Percentiles rank a stretch among this genome's conserved stretches.
Conservation (phyloP, 2,888 invertebrate genomes). For the Notodonta dromedarius region DNA sequence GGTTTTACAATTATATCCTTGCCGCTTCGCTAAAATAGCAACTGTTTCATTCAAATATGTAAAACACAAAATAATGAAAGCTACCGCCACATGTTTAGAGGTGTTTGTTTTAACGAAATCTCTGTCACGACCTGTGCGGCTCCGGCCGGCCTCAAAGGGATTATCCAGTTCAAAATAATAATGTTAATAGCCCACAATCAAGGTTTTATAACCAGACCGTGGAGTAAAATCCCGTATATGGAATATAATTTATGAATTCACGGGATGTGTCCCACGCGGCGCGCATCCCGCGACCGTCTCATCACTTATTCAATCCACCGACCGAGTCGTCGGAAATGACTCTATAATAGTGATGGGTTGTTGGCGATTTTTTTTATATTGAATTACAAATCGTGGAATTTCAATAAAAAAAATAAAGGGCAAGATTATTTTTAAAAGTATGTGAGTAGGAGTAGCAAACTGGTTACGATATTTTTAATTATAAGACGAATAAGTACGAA, state of each 20-base stretch:
- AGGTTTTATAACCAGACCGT: constrained; percentile 26
- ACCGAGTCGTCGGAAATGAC: constrained; percentile 26
- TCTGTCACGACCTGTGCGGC: too few species aligned
- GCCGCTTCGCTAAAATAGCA: too few species aligned
- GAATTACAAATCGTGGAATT: constrained; percentile 22
- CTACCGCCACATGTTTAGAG: too few species aligned
- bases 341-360: constrained; percentile 14
- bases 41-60: too few species aligned
- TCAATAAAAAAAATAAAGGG: background rate
- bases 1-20: too few species aligned
- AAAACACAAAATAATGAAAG: too few species aligned
- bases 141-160: background rate
- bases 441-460: too few species aligned
- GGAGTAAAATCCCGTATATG: constrained; percentile 18
- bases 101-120: too few species aligned
- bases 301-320: constrained; percentile 29
- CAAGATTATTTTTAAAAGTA: too few species aligned
- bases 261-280: constrained; percentile 7
- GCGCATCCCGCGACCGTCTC: constrained; percentile 11
- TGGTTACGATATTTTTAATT: too few species aligned
- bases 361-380: constrained; percentile 16
- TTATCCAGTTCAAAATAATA: background rate
- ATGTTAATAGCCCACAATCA: constrained; percentile 6
- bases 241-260: constrained; percentile 20
- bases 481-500: too few species aligned